Evolutionary conservation across 2,113 vertebrate genomes (phyloP).

Genomic region (Pan paniscus): DNA sequence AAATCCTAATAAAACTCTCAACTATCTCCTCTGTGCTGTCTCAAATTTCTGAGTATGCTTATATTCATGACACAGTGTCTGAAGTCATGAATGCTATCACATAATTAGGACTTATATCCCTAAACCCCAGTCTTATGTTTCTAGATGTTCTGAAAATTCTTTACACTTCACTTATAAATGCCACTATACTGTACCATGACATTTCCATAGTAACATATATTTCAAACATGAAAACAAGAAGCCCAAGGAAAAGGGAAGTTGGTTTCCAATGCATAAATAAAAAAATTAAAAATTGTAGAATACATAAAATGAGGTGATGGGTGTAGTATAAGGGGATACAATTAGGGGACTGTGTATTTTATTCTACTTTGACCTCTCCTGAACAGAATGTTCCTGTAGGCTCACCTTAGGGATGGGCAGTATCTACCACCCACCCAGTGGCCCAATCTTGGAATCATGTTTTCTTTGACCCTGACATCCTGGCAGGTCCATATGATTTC

Average conservation of each 20-base stretch:
- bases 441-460: background rate
- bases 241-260: background rate
- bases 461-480: background rate
- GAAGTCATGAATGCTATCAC: conserved; percentile 55
- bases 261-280: conserved; percentile 31
- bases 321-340: no score
- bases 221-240: conserved; percentile 72
- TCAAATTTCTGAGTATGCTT: conserved; percentile 58
- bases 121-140: conserved; percentile 42
- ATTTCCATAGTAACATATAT: conserved; percentile 68
- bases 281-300: background rate
- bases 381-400: background rate
- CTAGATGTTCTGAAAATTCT: conserved; percentile 65
- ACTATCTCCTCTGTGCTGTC: conserved; percentile 55
- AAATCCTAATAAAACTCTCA: conserved; percentile 67
- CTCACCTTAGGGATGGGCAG: background rate
- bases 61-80: conserved; percentile 62
- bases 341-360: background rate
- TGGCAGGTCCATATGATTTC: background rate
- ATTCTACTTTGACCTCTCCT: background rate
- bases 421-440: background rate
- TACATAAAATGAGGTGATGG: background rate
- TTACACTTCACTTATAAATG: conserved; percentile 69
- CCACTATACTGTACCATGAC: conserved; percentile 36
- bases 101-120: conserved; percentile 59